These are phyloP conservation scores for Poeciliopsis infans DNA, from an alignment of 2,797 vertebrate genomes.

Conservation along the genomic window DNA sequence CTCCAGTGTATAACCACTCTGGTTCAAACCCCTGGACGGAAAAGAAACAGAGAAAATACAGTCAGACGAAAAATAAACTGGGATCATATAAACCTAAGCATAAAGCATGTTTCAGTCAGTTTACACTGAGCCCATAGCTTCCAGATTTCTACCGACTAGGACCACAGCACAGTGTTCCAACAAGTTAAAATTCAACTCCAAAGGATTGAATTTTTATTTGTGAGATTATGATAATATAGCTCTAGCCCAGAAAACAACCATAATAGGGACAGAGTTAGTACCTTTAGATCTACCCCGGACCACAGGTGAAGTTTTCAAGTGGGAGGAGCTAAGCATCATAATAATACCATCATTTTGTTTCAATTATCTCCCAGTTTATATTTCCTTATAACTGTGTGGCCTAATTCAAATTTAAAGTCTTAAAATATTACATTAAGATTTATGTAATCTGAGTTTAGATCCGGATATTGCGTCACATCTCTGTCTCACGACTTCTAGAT, in stretches of 20 bases:
- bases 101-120: background rate
- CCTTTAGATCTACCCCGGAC: background rate
- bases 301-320: background rate
- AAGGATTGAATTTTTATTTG: no score
- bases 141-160: background rate
- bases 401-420: background rate
- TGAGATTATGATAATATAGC: background rate
- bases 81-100: background rate
- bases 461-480: background rate
- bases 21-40: constrained; percentile 90
- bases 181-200: background rate
- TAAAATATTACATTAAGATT: background rate
- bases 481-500: background rate
- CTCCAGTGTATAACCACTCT: constrained; percentile 88
- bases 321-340: background rate
- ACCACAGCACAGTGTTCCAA: background rate
- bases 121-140: background rate
- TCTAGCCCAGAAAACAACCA: background rate
- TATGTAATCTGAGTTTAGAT: background rate
- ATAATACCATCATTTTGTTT: background rate
- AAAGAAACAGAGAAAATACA: constrained; percentile 34
- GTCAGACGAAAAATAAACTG: constrained; percentile 26
- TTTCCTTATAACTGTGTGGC: background rate
- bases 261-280: background rate
- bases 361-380: background rate